These are phyloP conservation scores for Drosophila ironensis DNA, from an alignment of 1,140 invertebrate species.

Conservation along the genomic window DNA sequence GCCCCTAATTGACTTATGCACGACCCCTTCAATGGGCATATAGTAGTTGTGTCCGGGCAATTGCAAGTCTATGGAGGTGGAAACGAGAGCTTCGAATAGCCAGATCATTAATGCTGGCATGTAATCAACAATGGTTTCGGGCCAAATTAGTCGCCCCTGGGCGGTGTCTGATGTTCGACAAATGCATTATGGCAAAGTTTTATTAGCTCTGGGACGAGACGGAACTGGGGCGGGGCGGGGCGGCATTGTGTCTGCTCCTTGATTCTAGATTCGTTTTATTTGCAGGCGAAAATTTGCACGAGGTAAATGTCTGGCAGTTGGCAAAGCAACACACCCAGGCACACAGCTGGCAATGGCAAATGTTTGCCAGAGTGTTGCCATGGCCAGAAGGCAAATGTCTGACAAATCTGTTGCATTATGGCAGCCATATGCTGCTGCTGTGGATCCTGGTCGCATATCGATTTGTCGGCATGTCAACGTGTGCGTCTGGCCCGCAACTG, in stretches of 20 bases:
- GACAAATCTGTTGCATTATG: constrained; percentile 75
- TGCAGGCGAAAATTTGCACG: constrained; percentile 43
- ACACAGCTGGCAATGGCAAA: constrained; percentile 43
- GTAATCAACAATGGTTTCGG: constrained; percentile 5
- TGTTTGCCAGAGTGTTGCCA: constrained; percentile 28
- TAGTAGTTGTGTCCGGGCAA: constrained; percentile 12
- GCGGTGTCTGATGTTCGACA: constrained; percentile 13
- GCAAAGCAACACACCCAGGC: background rate
- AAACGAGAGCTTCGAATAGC: background rate
- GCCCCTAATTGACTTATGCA: constrained; percentile 52
- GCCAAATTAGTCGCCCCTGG: constrained; percentile 22
- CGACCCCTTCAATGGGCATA: background rate
- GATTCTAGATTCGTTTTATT: constrained; percentile 34
- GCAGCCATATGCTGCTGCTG: constrained; percentile 40
- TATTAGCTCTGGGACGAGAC: constrained; percentile 35
- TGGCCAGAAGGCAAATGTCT: constrained; percentile 56
- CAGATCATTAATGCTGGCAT: constrained; percentile 15
- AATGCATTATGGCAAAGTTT: constrained; percentile 52
- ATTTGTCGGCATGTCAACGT: constrained; percentile 35
- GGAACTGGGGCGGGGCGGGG: too few relatives aligned
- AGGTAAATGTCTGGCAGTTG: constrained; percentile 36
- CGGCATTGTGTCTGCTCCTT: too few relatives aligned
- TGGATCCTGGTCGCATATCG: constrained; percentile 35
- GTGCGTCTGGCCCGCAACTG: constrained; percentile 18
- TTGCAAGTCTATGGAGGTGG: background rate